Evolutionary conservation across 2,888 invertebrate genomes (phyloP).

Genomic region (Polydrusus cervinus): DNA sequence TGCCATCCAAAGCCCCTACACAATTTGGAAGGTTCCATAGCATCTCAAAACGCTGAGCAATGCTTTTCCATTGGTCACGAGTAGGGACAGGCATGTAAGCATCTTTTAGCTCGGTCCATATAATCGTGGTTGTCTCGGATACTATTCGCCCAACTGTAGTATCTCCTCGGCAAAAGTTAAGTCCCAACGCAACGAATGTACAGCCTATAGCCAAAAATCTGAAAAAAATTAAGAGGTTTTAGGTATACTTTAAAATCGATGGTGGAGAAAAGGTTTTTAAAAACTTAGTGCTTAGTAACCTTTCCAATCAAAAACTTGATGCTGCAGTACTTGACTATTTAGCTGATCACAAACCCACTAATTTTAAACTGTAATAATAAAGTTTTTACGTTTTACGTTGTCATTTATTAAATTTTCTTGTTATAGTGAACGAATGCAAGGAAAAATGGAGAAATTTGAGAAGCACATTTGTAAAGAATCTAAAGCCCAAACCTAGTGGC

Average conservation of each 20-base stretch:
- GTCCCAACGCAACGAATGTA: constrained; percentile 27
- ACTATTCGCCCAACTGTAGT: constrained; percentile 31
- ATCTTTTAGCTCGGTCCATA: constrained; percentile 28
- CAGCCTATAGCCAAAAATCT: background rate
- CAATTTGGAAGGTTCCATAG: constrained; percentile 34
- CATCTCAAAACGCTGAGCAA: constrained; percentile 30
- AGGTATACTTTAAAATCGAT: background rate
- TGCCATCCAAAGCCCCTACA: constrained; percentile 17
- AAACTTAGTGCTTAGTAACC: too few species aligned
- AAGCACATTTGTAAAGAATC: constrained; percentile 31
- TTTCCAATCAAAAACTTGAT: too few species aligned
- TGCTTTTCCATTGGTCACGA: constrained; percentile 17
- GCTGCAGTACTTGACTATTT: too few species aligned
- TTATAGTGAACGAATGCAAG: constrained; percentile 43
- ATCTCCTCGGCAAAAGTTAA: constrained; percentile 26
- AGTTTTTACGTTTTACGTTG: too few species aligned
- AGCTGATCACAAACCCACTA: too few species aligned
- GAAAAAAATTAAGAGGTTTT: constrained; percentile 15
- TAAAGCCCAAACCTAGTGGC: constrained; percentile 43
- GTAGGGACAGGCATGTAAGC: constrained; percentile 27
- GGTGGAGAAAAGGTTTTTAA: background rate
- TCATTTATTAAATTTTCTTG: constrained; percentile 4
- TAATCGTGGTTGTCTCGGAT: background rate
- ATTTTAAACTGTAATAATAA: too few species aligned
- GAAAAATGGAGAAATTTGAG: constrained; percentile 45